Base-by-base conservation (phyloP, 2,113 vertebrate species). In the Tachysurus vachellii region DNA sequence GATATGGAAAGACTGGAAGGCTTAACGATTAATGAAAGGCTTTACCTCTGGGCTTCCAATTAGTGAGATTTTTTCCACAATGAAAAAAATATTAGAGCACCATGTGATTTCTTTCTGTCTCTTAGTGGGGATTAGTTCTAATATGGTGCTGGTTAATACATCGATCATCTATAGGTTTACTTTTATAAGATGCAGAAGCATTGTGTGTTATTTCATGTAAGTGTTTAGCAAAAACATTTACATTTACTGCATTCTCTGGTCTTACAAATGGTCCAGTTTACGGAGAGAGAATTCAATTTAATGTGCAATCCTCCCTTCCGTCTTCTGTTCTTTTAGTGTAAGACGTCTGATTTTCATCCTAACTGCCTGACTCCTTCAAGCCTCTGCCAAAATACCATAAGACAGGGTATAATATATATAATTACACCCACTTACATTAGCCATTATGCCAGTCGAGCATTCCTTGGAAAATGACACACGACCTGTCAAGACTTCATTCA, bases 401-500 rank as follows among this genome's bases (percentile, higher is more conserved):
- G 95, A 96, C 95, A 95, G 94, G 95, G 93, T 95, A 95, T 96
- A 96, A 95, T 96, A 96, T 96, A 96, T 95, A 96, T 96, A 96
- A 96, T 96, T 96, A 96, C 95, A 94, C 93, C 95, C 95, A 96
- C 95, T 96, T 96, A 96, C 95, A 95, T 95, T 95, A 95, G 94
- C 95, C 95, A 96, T 96, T 96, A 96, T 95, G 94, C 95, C 94
- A 95, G 93, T 94, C 94, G 95, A 96, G 95, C 95, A 96, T 95
- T 95, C 93, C 94, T 93, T 93, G 94, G 93, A 93, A 94, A 95
- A 95, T 96, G 95, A 96, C 95, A 96, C 95, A 96, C 94, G 95
- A 95, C 95, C 95, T 96, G 95, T 96, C 95, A 96, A 96, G 95
- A 95, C 95, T 96, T 96, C 95, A 95, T 96, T 96, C 95, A 95